Percentiles rank a stretch among this genome's conserved stretches.
Conservation (phyloP, 1,140 invertebrate genomes). For the Heliconius eleuchia region DNA sequence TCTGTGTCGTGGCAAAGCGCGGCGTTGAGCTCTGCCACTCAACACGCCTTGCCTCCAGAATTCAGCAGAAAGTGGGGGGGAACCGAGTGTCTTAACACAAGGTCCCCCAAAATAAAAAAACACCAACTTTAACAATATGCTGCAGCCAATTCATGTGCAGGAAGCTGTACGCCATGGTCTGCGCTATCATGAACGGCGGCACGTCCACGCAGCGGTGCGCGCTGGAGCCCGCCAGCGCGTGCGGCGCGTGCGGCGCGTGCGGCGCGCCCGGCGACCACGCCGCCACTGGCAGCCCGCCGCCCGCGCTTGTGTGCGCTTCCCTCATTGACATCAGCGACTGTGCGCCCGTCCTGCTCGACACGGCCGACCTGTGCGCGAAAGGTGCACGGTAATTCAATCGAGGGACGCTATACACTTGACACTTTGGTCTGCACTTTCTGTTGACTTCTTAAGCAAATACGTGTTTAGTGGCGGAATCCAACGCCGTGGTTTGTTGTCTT, state of each 20-base stretch:
- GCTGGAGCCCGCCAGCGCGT: constrained; percentile 54
- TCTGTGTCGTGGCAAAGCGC: no score
- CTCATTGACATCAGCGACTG: constrained; percentile 42
- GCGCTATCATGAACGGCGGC: constrained; percentile 58
- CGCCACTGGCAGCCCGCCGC: constrained; percentile 42
- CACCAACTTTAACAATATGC: constrained; percentile 53
- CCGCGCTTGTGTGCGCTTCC: constrained; percentile 40
- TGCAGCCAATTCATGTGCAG: constrained; percentile 70
- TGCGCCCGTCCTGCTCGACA: neutral
- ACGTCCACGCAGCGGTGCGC: constrained; percentile 53
- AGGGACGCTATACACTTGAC: no score
- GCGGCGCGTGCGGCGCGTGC: constrained; percentile 43
- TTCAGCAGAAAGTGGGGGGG: no score
- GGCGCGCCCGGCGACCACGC: constrained; percentile 40
- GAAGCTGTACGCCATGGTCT: constrained; percentile 63
- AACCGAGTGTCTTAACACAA: no score
- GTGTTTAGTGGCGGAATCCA: no score
- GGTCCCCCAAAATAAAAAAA: neutral
- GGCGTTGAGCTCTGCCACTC: no score
- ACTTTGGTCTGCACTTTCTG: no score
- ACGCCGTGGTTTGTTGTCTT: no score
- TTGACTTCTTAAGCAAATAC: no score
- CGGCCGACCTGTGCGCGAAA: neutral
- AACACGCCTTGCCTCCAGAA: no score
- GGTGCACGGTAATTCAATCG: no score